Evolutionary conservation across 1,140 invertebrate species (phyloP), one percentile per base, ranked within the genome.

Genomic region (Lucilia cuprina): DNA sequence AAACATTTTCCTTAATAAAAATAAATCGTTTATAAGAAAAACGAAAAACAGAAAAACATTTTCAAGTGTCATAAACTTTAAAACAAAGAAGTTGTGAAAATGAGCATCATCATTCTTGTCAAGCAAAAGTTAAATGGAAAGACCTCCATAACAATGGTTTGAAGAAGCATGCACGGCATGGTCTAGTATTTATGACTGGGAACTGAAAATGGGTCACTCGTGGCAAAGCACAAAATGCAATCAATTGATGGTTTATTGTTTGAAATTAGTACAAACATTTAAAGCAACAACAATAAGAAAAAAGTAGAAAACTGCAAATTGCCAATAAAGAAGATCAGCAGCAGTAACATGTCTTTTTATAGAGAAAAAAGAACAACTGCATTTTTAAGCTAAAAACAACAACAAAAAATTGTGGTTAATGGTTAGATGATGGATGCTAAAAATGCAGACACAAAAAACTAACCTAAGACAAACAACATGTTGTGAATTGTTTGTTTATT

Each of bases 191-290:
- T 55, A 55, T 55, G 50, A 55, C 50, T 55, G 50, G 50, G 50
- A 55, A 55, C 50, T n/a, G 74, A 41, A 77, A 77, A 77, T 77
- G 34, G 74, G 74, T 77, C 74, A 77, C 74, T 77, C 74, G 74
- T 77, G 74, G 30, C 74, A 77, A 5, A 77, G 30, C 74, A 35
- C 34, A 5, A 41, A 41, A 7, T 8, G 41, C 41, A 41, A 77
- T 17, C 74, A 77, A 41, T 41, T 17, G 35, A 77, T 41, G 35
- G 74, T 77, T 77, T 41, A 77, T 77, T 10, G 30, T 77, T 41
- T 10, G n/a, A 77, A 77, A n/a, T 77, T 77, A 77, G 74, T 35
- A 77, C 74, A 77, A 35, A 77, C 1, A 30, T 30, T 30, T 1
- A 3, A 1, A 41, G 25, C 74, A 77, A 77, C 74, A 77, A 41